Evolutionary conservation across 1,140 invertebrate species (phyloP), one percentile per base, ranked within the genome.

Genomic region (Melanaphis sacchari): DNA sequence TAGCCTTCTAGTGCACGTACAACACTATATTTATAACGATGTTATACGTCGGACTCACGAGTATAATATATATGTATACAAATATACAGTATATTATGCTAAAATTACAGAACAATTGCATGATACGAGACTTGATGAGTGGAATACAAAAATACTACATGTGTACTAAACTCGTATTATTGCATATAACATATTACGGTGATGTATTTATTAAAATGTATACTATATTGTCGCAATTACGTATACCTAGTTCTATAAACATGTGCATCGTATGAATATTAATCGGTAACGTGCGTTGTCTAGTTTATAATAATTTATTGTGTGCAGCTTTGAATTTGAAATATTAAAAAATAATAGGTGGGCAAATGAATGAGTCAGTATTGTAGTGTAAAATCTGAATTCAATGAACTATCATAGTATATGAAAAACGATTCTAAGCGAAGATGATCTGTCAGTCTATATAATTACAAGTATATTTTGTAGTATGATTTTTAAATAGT

Each of bases 71-170:
- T 38, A 38, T 81, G 9, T 81, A 38, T 81, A 38, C 7, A 22
- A 38, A 8, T 40, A 26, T 40, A 36, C 15, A 18, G 36, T 40
- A 24, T 82, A 40, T 82, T 24, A 24, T 8, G 7, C 36, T 22
- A 9, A 82, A 36, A 40, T 76, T 76, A 1, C 59, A 1, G 81
- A 82, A 82, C n/a, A 82, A 82, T 82, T 36, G 7, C 36, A 38
- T 38, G 15, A n/a, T 76, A 40, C 36, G 81, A 40, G n/a, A 82
- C 81, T 82, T 82, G 36, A 82, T 82, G 81, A 82, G 81, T 40
- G 81, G 81, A 82, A 82, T 82, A 82, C 81, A 36, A 82, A 82
- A 82, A 82, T 24, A 82, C n/a, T 40, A 76, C 31, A 76, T n/a
- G 18, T 76, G 59, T 76, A 76, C 59, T n/a, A 18, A 24, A 52